phyloP scores from a whole-genome alignment of 2,113 vertebrate species.

The Rhinopomastus cyanomelas region DNA sequence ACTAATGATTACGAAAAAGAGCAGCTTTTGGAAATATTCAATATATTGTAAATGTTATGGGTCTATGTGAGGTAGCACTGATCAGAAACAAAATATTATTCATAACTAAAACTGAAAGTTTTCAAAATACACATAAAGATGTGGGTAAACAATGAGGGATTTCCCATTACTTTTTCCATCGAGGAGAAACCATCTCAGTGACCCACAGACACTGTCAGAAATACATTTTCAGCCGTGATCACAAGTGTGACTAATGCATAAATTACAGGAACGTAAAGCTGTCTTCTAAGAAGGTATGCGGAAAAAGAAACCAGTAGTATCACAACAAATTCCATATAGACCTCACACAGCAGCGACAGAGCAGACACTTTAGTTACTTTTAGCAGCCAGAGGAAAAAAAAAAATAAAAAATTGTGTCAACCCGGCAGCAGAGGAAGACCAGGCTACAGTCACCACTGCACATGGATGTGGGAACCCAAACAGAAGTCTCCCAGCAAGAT shows the following conservation, averaged over 20 bases:
- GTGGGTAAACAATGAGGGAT: fast-evolving
- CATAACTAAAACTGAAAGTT: background rate
- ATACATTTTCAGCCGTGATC: background rate
- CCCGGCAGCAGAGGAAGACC: no score
- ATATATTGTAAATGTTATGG: background rate
- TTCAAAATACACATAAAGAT: background rate
- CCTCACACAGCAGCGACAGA: no score
- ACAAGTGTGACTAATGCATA: background rate
- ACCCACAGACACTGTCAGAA: background rate
- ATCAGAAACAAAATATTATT: background rate
- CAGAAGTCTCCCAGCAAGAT: no score
- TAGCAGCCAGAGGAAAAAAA: no score
- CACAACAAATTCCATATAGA: background rate
- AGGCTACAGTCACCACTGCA: no score
- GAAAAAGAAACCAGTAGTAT: background rate
- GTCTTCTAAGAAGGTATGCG: background rate
- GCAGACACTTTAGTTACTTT: no score
- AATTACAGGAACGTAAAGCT: background rate
- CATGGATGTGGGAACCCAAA: no score
- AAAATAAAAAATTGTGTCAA: no score
- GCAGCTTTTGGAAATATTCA: background rate
- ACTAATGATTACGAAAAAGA: background rate
- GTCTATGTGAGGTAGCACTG: background rate
- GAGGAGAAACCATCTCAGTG: background rate
- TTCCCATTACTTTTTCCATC: background rate